Evolutionary conservation across 2,888 invertebrate genomes (phyloP), one percentile per base, ranked within the genome.

Genomic region (Margaritifera margaritifera): DNA sequence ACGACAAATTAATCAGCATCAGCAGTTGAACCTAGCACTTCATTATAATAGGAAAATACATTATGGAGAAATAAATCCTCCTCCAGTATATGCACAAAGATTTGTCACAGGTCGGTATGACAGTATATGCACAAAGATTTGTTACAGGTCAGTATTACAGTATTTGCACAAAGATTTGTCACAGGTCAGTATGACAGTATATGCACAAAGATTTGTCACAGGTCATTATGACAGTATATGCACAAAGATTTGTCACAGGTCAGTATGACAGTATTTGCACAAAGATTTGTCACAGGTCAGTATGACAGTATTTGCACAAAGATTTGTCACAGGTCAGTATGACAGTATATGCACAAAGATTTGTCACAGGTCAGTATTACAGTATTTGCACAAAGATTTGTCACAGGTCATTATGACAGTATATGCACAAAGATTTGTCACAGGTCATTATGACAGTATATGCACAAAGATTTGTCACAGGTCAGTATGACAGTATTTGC

Each of bases 1-100:
- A 6, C 64, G 74, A 54, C 72, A 80, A 60, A 84, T 90, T 59
- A 86, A 90, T 22, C 72, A 83, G 0, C 65, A 91, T 90, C 78
- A 91, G 92, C 74, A 79, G 4, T 80, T 90, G 27, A 95, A 94
- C 83, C 92, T 97, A 75, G 94, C 92, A 59, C 93, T 93, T 66
- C 89, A 92, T 93, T 87, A 93, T 77, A 86, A 90, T 92, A 93
- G 75, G 4, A 75, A 71, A n/a, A 74, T 86, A 19, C 74, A 79
- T 31, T 87, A 87, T 65, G 69, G 66, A 11, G 68, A 73, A 6
- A 59, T 77, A 15, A 63, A 61, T 4, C 83, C 87, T 61, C 95
- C 96, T 0, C 91, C 94, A 8, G 82, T 95, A 3, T 92, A 93
- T 86, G 95, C 95, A 18, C 95, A 94, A 86, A 93, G 90, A 70